phyloP scores from a whole-genome alignment of 2,797 vertebrate species.

The Chaenodraco wilsoni region DNA sequence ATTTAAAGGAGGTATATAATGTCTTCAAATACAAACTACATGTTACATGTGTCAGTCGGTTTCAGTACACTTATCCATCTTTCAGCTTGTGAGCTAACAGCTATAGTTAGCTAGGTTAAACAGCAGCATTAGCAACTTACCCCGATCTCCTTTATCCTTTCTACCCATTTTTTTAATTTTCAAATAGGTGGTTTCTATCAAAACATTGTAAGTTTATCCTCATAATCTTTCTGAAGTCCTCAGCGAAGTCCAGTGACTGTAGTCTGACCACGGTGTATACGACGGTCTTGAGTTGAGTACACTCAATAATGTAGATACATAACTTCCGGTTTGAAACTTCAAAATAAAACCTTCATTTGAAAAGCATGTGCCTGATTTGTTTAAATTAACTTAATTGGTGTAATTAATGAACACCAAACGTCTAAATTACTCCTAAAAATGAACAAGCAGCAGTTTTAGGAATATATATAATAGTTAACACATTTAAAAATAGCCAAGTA shows the following conservation, averaged over 20 bases:
- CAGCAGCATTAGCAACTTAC: conserved; percentile 65
- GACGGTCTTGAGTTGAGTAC: neutral
- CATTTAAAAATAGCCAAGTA: neutral
- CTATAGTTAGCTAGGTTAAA: conserved; percentile 6
- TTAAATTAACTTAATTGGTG: neutral
- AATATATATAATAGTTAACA: neutral
- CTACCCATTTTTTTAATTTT: conserved; percentile 77
- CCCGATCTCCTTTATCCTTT: conserved; percentile 82
- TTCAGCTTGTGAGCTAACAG: conserved; percentile 4
- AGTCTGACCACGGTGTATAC: fast-evolving
- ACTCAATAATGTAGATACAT: fast-evolving
- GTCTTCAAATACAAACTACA: neutral
- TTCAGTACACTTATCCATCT: neutral
- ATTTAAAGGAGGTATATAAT: neutral
- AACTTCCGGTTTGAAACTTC: conserved; percentile 32
- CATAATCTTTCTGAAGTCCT: neutral
- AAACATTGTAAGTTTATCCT: neutral
- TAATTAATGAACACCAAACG: neutral
- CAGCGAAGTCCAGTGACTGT: neutral
- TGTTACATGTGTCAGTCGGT: neutral
- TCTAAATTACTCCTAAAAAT: neutral
- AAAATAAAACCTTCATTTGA: conserved; percentile 43
- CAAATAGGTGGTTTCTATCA: neutral
- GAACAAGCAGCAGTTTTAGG: neutral
- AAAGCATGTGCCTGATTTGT: neutral